Evolutionary conservation across 2,113 vertebrate genomes (phyloP), one percentile per base, ranked within the genome.

Genomic region (Fregata magnificens): DNA sequence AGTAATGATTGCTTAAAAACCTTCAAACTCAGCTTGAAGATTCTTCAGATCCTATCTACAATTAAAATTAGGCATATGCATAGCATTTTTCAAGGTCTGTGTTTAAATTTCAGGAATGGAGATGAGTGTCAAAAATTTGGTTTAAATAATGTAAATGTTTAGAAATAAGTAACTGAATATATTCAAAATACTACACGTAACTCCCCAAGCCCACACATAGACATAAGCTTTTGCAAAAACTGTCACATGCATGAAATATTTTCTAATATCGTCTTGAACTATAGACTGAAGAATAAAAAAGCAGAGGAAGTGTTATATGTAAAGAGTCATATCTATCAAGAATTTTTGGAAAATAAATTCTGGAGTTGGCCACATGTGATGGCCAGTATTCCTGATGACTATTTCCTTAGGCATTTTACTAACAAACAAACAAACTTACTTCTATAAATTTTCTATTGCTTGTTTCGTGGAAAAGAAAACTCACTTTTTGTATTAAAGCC

Each of bases 121-220:
- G 26, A 80, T 25, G 15, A 66, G 5, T 74, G 85, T 86, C 31
- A 84, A 94, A 80, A 86, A 87, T 65, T 63, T 82, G 6, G 16
- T 76, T 87, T 53, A 84, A 93, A 91, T 67, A 6, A 65, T 78
- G 73, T 81, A 94, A 89, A 93, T 84, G 45, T 91, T 96, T 95
- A 93, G 89, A 97, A 93, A 90, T 79, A 78, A 93, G 55, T 50
- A 76, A 82, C 36, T 55, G 56, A 88, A 79, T 82, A 67, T 59
- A 63, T 80, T 79, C 88, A 92, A 94, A 94, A 90, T 72, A 79
- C 45, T 87, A 25, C 38, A 42, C 2, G 0, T 26, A 89, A 10
- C 22, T 86, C 36, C 32, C 11, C 13, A 44, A 78, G 26, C 65
- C 50, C 52, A 67, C 74, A 21, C 10, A 66, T 7, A 53, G 11